These are phyloP conservation scores for Eumerus sabulonum DNA, from an alignment of 2,888 invertebrate species.

Conservation along the genomic window DNA sequence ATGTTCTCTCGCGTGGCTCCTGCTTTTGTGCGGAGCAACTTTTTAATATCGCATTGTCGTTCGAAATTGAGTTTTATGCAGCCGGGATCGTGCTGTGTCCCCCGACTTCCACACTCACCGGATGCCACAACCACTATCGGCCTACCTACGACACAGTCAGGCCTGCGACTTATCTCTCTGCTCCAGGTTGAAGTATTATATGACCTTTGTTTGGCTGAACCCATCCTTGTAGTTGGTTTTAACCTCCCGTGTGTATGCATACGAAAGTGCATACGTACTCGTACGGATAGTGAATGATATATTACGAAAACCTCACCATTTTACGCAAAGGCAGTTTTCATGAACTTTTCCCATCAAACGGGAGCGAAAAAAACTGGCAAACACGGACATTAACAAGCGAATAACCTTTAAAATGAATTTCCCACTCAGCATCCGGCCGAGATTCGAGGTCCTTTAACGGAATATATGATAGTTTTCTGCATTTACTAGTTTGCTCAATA, in stretches of 20 bases:
- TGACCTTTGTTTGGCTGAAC: slow-evolving; percentile 35
- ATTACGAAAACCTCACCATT: slow-evolving; percentile 33
- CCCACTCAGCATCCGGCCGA: slow-evolving; percentile 19
- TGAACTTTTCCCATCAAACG: slow-evolving; percentile 46
- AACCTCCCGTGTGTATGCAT: not conserved
- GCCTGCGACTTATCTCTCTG: slow-evolving; percentile 29
- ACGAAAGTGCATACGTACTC: slow-evolving; percentile 2
- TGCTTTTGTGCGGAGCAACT: slow-evolving; percentile 33
- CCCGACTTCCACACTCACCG: no score
- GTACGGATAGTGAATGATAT: slow-evolving; percentile 40
- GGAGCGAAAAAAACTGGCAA: slow-evolving; percentile 1
- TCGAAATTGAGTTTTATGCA: slow-evolving; percentile 60
- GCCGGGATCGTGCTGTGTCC: slow-evolving; percentile 25
- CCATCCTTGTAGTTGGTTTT: no score
- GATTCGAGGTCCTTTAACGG: slow-evolving; percentile 37
- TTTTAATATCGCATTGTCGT: slow-evolving; percentile 67
- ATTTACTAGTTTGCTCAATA: no score
- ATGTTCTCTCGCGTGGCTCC: not conserved
- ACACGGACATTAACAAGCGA: slow-evolving; percentile 52
- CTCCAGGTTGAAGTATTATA: slow-evolving; percentile 40
- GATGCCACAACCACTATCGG: slow-evolving; percentile 8
- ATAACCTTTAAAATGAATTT: slow-evolving; percentile 63
- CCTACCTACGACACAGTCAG: slow-evolving; percentile 18
- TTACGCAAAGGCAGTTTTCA: slow-evolving; percentile 49
- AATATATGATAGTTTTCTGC: slow-evolving; percentile 4